Percentiles rank a stretch among this genome's conserved stretches.
phyloP scores from a whole-genome alignment of 1,140 invertebrate species.

The Atta texana region DNA sequence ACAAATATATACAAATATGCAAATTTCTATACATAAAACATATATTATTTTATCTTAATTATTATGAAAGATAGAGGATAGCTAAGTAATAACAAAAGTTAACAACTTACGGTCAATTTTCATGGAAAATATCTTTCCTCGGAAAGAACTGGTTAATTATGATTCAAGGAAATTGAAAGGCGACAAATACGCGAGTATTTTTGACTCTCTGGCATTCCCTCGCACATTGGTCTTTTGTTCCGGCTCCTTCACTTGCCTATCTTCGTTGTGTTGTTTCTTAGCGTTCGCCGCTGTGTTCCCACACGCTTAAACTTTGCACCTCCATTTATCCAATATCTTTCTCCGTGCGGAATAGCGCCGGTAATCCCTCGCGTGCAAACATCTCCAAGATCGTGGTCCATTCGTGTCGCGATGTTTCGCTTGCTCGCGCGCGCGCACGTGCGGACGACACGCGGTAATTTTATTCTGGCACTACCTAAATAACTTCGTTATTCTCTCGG shows the following conservation, averaged over 20 bases:
- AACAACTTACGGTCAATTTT: background rate
- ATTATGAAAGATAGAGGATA: background rate
- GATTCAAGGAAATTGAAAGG: constrained; percentile 20
- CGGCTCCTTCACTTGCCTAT: background rate
- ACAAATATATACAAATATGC: background rate
- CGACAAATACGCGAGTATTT: background rate
- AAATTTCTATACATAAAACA: background rate
- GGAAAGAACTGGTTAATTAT: constrained; percentile 18
- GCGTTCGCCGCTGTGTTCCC: constrained; percentile 40
- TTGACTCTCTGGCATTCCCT: constrained; percentile 15
- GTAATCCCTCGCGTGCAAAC: constrained; percentile 50
- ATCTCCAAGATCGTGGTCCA: constrained; percentile 37
- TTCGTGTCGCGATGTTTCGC: constrained; percentile 33
- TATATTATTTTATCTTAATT: background rate
- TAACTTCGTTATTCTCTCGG: constrained; percentile 32
- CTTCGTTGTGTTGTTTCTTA: constrained; percentile 9
- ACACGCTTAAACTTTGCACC: constrained; percentile 46
- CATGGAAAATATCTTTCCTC: background rate
- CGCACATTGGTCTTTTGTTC: constrained; percentile 51
- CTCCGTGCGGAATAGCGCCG: constrained; percentile 45
- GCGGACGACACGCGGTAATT: constrained; percentile 45
- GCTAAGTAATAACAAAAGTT: background rate
- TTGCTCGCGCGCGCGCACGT: constrained; percentile 25
- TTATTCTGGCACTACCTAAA: constrained; percentile 37
- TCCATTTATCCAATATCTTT: constrained; percentile 55